Percentiles rank a stretch among this genome's conserved stretches.
These are phyloP conservation scores for Zonitis immaculata DNA, from an alignment of 2,888 invertebrate genomes.

Conservation along the genomic window DNA sequence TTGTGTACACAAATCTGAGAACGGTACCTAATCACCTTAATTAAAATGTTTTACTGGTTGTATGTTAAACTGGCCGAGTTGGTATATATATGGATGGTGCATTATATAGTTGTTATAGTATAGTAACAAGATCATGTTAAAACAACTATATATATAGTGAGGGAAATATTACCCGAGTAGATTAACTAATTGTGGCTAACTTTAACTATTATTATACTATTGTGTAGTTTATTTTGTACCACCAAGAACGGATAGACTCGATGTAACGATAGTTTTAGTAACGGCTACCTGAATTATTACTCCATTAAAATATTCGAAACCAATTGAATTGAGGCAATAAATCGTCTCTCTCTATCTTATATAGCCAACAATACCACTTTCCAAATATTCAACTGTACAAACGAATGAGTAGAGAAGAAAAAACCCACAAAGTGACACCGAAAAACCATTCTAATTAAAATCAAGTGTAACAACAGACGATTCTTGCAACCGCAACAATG, in stretches of 20 bases:
- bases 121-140: not conserved
- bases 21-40: conserved; percentile 50
- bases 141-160: not conserved
- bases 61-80: conserved; percentile 17
- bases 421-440: conserved; percentile 12
- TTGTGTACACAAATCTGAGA: conserved; percentile 46
- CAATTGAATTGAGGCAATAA: not conserved
- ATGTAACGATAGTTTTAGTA: conserved; percentile 1
- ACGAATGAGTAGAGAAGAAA: not conserved
- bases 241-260: conserved; percentile 7
- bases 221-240: conserved; percentile 43
- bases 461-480: conserved; percentile 12
- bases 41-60: conserved; percentile 44
- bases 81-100: not conserved
- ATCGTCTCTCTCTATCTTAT: too few species aligned
- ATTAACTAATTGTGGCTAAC: conserved; percentile 48
- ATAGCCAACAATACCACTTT: too few species aligned
- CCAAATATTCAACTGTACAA: too few species aligned
- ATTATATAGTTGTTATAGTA: not conserved
- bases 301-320: conserved; percentile 20
- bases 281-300: conserved; percentile 26
- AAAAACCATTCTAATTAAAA: conserved; percentile 19
- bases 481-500: conserved; percentile 12
- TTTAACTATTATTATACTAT: conserved; percentile 46
- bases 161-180: conserved; percentile 31